Evolutionary conservation across 2,888 invertebrate species (phyloP).

Genomic region (Leucophenga maculata): DNA sequence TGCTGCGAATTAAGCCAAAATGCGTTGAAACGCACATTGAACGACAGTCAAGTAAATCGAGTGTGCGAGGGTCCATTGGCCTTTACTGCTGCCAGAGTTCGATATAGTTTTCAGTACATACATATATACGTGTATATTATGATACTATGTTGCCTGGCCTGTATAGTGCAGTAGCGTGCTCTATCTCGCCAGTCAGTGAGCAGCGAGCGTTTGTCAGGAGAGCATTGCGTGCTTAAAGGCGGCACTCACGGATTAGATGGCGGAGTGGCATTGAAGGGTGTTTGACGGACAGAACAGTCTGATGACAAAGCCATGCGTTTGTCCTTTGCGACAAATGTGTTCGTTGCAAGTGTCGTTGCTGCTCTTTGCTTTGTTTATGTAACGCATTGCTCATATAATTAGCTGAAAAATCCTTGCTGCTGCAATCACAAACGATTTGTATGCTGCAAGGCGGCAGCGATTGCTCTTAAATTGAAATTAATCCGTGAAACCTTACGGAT

Average conservation of each 20-base stretch:
- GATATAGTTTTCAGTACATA: conserved; percentile 26
- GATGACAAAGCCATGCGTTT: conserved; percentile 35
- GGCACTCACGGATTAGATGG: conserved; percentile 65
- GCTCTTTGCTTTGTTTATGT: conserved; percentile 61
- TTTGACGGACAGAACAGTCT: conserved; percentile 39
- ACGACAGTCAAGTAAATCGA: conserved; percentile 50
- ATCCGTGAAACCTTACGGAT: conserved; percentile 65
- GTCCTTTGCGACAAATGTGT: conserved; percentile 51
- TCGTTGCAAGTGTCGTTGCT: conserved; percentile 33
- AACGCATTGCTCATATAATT: conserved; percentile 63
- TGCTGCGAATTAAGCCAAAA: conserved; percentile 23
- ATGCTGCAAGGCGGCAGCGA: too few species aligned
- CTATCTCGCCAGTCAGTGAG: conserved; percentile 8
- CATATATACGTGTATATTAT: conserved; percentile 23
- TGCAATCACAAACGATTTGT: neutral
- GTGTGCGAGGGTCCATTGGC: too few species aligned
- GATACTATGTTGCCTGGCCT: conserved; percentile 33
- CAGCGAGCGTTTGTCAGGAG: conserved; percentile 4
- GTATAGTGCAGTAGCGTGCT: neutral
- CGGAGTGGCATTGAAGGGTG: conserved; percentile 27
- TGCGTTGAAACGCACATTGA: conserved; percentile 12
- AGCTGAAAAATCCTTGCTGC: conserved; percentile 47
- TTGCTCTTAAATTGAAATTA: conserved; percentile 65
- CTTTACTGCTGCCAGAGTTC: conserved; percentile 32
- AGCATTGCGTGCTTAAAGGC: conserved; percentile 57